Percentiles rank a stretch among this genome's conserved stretches.
phyloP scores from a whole-genome alignment of 2,888 invertebrate species.

The Cosmia pyralina region DNA sequence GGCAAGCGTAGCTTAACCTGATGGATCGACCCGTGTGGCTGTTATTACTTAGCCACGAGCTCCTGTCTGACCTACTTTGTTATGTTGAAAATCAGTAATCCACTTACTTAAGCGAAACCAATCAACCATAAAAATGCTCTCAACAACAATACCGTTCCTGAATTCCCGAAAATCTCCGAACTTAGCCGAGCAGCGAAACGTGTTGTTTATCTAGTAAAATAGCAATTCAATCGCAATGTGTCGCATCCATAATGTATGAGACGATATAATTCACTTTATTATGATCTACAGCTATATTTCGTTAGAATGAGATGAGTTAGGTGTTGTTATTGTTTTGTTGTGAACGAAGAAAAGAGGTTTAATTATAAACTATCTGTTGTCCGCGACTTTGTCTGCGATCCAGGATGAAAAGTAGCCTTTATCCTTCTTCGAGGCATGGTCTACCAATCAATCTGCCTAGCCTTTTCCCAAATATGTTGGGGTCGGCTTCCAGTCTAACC shows the following conservation, averaged over 20 bases:
- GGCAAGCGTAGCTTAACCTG: too few relatives aligned
- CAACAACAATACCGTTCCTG: not conserved
- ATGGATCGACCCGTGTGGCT: too few relatives aligned
- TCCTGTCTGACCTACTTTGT: not conserved
- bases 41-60: too few relatives aligned
- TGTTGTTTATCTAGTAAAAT: slow-evolving; percentile 62
- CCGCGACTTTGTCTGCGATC: too few relatives aligned
- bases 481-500: too few relatives aligned
- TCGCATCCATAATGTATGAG: slow-evolving; percentile 60
- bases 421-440: too few relatives aligned
- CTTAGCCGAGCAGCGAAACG: slow-evolving; percentile 17
- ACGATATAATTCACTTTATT: slow-evolving; percentile 55
- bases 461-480: too few relatives aligned
- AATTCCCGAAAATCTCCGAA: slow-evolving; percentile 14
- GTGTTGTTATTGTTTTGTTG: slow-evolving; percentile 30
- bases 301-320: slow-evolving; percentile 13
- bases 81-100: not conserved
- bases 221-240: slow-evolving; percentile 56
- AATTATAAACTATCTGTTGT: not conserved
- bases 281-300: slow-evolving; percentile 26
- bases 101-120: slow-evolving; percentile 6
- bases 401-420: too few relatives aligned
- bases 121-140: slow-evolving; percentile 17
- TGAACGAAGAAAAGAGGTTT: not conserved
- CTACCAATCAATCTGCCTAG: too few relatives aligned